These are phyloP conservation scores for Lasioglossum zephyrum DNA, from an alignment of 2,888 invertebrate species.

Conservation along the genomic window DNA sequence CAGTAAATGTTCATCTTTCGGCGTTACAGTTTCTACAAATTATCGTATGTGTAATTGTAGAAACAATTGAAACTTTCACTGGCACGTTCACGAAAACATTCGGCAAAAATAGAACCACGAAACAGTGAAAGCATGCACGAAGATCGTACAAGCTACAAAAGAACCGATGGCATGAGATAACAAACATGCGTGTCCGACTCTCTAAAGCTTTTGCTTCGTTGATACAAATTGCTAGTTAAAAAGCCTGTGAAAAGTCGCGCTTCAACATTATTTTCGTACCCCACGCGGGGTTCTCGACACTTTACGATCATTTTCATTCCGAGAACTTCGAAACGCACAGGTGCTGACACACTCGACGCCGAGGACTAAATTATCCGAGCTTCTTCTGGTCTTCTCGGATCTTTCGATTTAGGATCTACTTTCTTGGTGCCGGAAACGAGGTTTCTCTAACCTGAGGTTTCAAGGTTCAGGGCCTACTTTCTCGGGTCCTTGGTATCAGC, in stretches of 20 bases:
- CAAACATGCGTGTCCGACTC: slow-evolving; percentile 47
- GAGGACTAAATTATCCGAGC: neutral
- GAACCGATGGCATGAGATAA: slow-evolving; percentile 36
- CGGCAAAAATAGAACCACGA: slow-evolving; percentile 14
- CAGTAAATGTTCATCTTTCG: neutral
- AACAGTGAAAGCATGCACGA: neutral
- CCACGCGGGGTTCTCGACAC: slow-evolving; percentile 49
- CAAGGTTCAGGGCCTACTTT: neutral
- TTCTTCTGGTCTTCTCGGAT: neutral
- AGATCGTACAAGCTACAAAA: slow-evolving; percentile 25
- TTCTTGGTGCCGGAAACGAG: neutral
- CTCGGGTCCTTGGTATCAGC: neutral
- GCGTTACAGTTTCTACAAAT: neutral
- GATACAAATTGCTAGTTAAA: slow-evolving; percentile 39
- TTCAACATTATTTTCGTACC: slow-evolving; percentile 42
- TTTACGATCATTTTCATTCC: slow-evolving; percentile 52
- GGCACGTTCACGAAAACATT: neutral
- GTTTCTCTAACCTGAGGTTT: neutral
- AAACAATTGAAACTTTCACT: neutral
- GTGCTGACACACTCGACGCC: slow-evolving; percentile 62
- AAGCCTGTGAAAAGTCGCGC: neutral
- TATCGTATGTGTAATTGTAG: too few relatives aligned
- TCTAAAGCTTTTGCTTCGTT: slow-evolving; percentile 43
- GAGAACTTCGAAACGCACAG: slow-evolving; percentile 61
- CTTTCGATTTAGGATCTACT: neutral